Percentiles rank a stretch among this genome's conserved stretches.
phyloP scores from a whole-genome alignment of 2,888 invertebrate genomes.

The Nymphalis polychloros region DNA sequence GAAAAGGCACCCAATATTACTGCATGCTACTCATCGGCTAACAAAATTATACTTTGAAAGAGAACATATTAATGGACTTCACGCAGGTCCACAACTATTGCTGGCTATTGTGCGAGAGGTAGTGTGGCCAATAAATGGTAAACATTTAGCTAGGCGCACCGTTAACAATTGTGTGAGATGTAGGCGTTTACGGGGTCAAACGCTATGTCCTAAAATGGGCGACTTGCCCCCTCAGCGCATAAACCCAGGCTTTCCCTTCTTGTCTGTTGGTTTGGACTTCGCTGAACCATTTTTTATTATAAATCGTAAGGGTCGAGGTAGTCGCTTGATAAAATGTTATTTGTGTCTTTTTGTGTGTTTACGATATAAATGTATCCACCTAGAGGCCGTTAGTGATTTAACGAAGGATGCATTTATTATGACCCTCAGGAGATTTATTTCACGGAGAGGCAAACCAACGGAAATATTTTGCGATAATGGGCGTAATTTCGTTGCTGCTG shows the following conservation, averaged over 20 bases:
- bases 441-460: slow-evolving; percentile 44
- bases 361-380: slow-evolving; percentile 41
- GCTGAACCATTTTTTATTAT: slow-evolving; percentile 21
- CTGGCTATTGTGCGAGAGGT: slow-evolving; percentile 30
- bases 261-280: slow-evolving; percentile 16
- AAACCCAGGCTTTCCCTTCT: slow-evolving; percentile 18
- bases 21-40: no score
- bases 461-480: slow-evolving; percentile 48
- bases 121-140: slow-evolving; percentile 37
- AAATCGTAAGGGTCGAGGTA: slow-evolving; percentile 22
- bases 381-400: slow-evolving; percentile 43
- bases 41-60: slow-evolving; percentile 1
- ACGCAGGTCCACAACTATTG: slow-evolving; percentile 23
- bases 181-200: slow-evolving; percentile 28
- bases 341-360: slow-evolving; percentile 40
- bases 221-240: slow-evolving; percentile 14
- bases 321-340: slow-evolving; percentile 13
- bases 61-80: slow-evolving; percentile 18
- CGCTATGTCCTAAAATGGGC: slow-evolving; percentile 16
- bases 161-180: slow-evolving; percentile 36
- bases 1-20: no score
- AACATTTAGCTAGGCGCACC: slow-evolving; percentile 32
- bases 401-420: slow-evolving; percentile 43
- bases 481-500: slow-evolving; percentile 29
- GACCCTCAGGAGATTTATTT: slow-evolving; percentile 43